Conservation (phyloP, 1,140 invertebrate species). For the Pollicipes pollicipes region DNA sequence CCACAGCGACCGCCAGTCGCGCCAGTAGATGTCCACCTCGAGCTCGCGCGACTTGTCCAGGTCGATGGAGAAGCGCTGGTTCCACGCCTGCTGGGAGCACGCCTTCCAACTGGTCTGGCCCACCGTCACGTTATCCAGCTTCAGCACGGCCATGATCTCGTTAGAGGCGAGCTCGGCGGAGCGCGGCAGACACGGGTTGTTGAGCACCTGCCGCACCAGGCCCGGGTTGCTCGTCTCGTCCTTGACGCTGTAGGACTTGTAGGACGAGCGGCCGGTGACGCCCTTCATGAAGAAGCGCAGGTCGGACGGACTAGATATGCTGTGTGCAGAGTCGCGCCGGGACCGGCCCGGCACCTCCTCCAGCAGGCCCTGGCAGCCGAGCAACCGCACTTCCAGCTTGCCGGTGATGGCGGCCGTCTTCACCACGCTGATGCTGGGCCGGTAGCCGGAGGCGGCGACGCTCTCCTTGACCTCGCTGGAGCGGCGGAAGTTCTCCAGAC, state of each 20-base stretch:
- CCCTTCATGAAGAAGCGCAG: conserved; percentile 83
- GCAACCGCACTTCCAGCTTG: conserved; percentile 58
- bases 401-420: conserved; percentile 50
- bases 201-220: background rate
- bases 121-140: conserved; percentile 91
- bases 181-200: conserved; percentile 1
- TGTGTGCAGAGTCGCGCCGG: conserved; percentile 55
- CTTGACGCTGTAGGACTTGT: conserved; percentile 85
- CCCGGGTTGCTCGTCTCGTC: conserved; percentile 68
- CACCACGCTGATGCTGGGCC: background rate
- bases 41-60: conserved; percentile 91
- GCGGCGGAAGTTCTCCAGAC: conserved; percentile 10
- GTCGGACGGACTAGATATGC: conserved; percentile 56
- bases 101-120: conserved; percentile 89
- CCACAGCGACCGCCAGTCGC: conserved; percentile 83
- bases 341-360: conserved; percentile 88
- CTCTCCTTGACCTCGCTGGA: conserved; percentile 25
- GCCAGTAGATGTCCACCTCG: conserved; percentile 92
- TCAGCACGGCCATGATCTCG: conserved; percentile 95
- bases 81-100: conserved; percentile 96
- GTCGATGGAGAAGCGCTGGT: conserved; percentile 94
- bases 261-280: conserved; percentile 65
- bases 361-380: conserved; percentile 91
- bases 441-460: conserved; percentile 27
- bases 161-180: conserved; percentile 22